Evolutionary conservation across 2,888 invertebrate genomes (phyloP).

Genomic region (Hetaerina titia): DNA sequence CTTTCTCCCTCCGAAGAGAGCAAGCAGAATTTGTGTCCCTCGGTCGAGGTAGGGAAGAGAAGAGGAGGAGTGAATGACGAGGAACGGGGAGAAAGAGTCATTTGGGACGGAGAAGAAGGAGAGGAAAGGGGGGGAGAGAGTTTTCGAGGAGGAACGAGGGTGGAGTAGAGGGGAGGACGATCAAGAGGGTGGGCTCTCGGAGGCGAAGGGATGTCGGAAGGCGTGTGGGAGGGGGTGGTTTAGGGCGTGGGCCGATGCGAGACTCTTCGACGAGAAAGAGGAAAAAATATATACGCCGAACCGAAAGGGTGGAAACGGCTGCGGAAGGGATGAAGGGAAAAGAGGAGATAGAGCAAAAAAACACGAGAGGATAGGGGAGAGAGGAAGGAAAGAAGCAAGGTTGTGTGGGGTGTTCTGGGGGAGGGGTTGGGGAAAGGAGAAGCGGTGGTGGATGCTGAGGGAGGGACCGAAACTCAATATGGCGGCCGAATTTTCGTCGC

Average conservation of each 20-base stretch:
- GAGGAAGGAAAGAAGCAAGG: neutral
- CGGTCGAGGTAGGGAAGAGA: neutral
- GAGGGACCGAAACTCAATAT: slow-evolving; percentile 45
- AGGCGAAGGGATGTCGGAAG: too few relatives aligned
- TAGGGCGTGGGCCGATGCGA: neutral
- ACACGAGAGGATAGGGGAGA: neutral
- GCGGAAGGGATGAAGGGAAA: neutral
- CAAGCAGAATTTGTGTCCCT: slow-evolving; percentile 3
- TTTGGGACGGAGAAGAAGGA: neutral
- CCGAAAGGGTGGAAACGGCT: slow-evolving; percentile 7
- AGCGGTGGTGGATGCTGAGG: neutral
- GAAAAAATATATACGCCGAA: neutral
- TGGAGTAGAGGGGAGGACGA: neutral
- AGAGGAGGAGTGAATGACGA: neutral
- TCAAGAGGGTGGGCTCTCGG: too few relatives aligned
- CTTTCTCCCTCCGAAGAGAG: neutral
- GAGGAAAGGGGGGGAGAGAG: neutral
- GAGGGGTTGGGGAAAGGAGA: neutral
- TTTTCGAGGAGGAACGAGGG: neutral
- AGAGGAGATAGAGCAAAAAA: neutral
- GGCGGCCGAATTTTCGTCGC: slow-evolving; percentile 58
- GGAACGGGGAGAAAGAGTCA: neutral
- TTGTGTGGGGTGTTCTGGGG: neutral
- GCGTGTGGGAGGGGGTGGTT: too few relatives aligned
- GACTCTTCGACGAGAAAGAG: neutral